Conservation (phyloP, 2,797 vertebrate species). For the Champsocephalus gunnari region DNA sequence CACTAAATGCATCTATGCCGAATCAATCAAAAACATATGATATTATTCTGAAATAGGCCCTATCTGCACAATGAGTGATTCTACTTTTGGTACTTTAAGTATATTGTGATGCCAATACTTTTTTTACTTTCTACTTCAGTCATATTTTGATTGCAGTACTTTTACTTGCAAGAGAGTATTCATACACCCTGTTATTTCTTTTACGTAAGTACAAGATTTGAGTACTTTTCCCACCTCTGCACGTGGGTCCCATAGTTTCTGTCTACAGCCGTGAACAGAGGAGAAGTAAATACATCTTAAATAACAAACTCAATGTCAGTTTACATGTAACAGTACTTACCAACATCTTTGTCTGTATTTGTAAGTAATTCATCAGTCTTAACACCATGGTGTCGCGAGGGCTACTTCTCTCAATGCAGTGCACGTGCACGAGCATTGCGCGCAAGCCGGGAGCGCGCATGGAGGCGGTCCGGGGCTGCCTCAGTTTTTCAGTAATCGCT, state of each 20-base stretch:
- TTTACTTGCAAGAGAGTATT: no score
- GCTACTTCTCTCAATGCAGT: constrained; percentile 40
- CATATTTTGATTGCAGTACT: no score
- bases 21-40: no score
- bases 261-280: neutral
- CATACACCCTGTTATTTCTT: no score
- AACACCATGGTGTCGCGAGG: constrained; percentile 22
- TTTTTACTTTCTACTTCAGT: no score
- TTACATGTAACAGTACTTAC: neutral
- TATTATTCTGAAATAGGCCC: no score
- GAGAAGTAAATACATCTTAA: neutral
- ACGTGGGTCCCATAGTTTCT: neutral
- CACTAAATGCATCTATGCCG: no score
- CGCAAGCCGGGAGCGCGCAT: constrained; percentile 78
- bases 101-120: no score
- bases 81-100: no score
- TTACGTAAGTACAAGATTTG: no score
- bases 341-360: neutral
- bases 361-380: constrained; percentile 3
- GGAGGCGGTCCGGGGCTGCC: constrained; percentile 86
- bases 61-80: no score
- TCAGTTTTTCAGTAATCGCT: constrained; percentile 79
- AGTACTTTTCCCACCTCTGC: constrained; percentile 3
- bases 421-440: constrained; percentile 73
- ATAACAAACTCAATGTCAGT: no score